Base-by-base conservation (phyloP, 30 jellyfish, hydroid and myxozoan species). In the Sanderia malayensis region DNA sequence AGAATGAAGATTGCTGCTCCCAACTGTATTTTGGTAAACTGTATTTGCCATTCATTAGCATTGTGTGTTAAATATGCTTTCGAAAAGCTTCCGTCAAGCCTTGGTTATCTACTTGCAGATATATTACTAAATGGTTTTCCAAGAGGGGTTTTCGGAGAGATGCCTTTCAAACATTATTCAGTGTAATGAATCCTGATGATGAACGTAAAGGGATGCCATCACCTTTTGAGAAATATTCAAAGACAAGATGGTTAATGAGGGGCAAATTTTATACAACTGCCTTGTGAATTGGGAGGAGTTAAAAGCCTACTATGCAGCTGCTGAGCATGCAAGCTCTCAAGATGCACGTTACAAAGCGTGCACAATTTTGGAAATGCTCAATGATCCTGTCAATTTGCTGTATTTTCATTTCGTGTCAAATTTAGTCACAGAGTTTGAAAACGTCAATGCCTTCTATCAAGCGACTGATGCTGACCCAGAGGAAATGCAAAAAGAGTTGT, bases 1-100 rank as follows among this genome's bases (percentile, higher is more conserved):
- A 58, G 86, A 58, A 44, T 74, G 65, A 60, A 49, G 46, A 44
- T 25, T 19, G 75, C 26, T 62, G 70, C 94, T 4, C 94, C 94
- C 62, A 31, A 71, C 74, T 82, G 94, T 47, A 65, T 61, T 25
- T 52, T 26, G 67, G 47, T 58, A 33, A 72, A 74, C 58, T 74
- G 93, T 80, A 74, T 74, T 29, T 84, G 86, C 67, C 95, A 84
- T 62, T 84, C 85, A 65, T 65, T 84, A 65, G 95, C 95, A 29
- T 67, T 82, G 49, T 71, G 95, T 67, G 34, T 82, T 49, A 65
- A 82, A 62, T 58, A 82, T 66, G 89, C 95, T 44, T 69, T 79
- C 61, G 70, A 69, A 34, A 68, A 82, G 73, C 53, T 71, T 59
- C 89, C 95, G 27, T 82, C 95, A 0, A 61, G 58, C 63, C 71